Conservation (phyloP, 1,140 invertebrate genomes). For the Caenorhabditis inopinata region DNA sequence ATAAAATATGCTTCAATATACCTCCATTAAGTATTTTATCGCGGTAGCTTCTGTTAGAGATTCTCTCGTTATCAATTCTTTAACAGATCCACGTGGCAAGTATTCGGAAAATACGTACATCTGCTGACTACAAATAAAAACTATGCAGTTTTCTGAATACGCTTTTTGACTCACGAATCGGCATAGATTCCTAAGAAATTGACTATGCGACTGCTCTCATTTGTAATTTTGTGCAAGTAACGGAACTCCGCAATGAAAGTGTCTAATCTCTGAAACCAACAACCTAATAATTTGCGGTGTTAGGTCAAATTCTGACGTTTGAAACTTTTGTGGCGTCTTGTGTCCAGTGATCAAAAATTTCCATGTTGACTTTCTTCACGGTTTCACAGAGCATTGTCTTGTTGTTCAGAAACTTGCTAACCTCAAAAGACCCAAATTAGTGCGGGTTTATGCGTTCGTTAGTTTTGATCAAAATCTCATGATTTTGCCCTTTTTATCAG, state of each 20-base stretch:
- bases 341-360: conserved; percentile 46
- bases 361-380: conserved; percentile 46
- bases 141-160: not conserved
- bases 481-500: conserved; percentile 19
- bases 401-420: conserved; percentile 22
- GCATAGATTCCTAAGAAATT: conserved; percentile 45
- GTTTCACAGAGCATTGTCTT: conserved; percentile 22
- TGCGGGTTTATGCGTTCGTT: too few species aligned
- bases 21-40: conserved; percentile 49
- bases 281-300: not conserved
- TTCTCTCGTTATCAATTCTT: conserved; percentile 34
- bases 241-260: conserved; percentile 46
- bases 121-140: conserved; percentile 6
- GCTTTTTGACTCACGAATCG: not conserved
- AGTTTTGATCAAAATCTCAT: too few species aligned
- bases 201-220: conserved; percentile 41
- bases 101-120: conserved; percentile 45
- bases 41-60: conserved; percentile 39
- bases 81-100: conserved; percentile 41
- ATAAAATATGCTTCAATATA: too few species aligned
- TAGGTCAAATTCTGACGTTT: conserved; percentile 4
- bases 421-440: not conserved
- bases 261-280: conserved; percentile 43
- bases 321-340: conserved; percentile 40
- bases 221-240: conserved; percentile 41